Evolutionary conservation across 2,888 invertebrate genomes (phyloP).

Genomic region (Xylophagus ater): DNA sequence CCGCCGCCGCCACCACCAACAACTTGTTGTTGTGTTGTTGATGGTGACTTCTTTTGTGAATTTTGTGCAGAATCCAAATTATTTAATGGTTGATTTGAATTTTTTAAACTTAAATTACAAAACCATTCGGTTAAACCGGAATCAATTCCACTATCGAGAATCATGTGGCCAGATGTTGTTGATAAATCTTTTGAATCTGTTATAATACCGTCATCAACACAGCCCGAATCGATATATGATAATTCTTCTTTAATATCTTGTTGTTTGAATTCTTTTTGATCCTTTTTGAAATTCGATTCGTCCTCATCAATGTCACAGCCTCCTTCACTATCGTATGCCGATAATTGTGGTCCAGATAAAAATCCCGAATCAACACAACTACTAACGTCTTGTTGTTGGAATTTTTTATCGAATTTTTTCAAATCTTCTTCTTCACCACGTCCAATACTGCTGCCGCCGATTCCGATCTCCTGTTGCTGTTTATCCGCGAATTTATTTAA

Average conservation of each 20-base stretch:
- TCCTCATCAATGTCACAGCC: conserved; percentile 2
- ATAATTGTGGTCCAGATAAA: conserved; percentile 39
- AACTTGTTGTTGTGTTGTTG: conserved; percentile 12
- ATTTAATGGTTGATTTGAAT: conserved; percentile 22
- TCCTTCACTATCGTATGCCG: conserved; percentile 12
- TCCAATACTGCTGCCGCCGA: conserved; percentile 12
- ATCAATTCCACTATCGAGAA: conserved; percentile 44
- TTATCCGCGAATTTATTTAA: conserved; percentile 20
- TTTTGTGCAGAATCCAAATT: conserved; percentile 18
- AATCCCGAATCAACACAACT: conserved; percentile 40
- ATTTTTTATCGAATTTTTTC: conserved; percentile 19
- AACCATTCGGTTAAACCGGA: conserved; percentile 47
- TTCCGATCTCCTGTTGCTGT: conserved; percentile 13
- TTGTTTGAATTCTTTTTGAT: background rate
- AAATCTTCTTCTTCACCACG: conserved; percentile 2
- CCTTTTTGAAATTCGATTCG: background rate
- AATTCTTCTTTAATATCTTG: background rate
- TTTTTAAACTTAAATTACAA: conserved; percentile 45
- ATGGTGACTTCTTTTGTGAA: conserved; percentile 7
- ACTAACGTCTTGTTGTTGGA: conserved; percentile 6
- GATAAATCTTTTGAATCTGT: conserved; percentile 15
- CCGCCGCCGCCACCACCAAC: conserved; percentile 17
- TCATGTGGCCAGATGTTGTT: conserved; percentile 35
- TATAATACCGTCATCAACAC: conserved; percentile 22
- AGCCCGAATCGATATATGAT: conserved; percentile 24